phyloP scores from a whole-genome alignment of 2,888 invertebrate genomes.

The Cerceris rybyensis region DNA sequence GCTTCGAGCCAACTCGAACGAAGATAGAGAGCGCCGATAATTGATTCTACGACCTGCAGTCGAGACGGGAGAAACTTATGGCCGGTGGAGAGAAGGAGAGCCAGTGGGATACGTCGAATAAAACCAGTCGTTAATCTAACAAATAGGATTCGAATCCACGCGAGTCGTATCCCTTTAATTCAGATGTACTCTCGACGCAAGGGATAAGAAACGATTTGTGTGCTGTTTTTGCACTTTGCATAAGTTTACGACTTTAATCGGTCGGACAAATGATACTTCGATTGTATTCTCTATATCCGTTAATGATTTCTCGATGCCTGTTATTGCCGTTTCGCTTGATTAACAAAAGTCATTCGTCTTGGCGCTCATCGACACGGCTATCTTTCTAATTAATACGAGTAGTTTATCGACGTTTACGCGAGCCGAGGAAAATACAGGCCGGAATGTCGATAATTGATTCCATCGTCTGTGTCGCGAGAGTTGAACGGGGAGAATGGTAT shows the following conservation, averaged over 20 bases:
- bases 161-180: constrained; percentile 29
- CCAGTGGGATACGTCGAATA: constrained; percentile 7
- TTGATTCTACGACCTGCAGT: constrained; percentile 57
- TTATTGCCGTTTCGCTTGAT: constrained; percentile 5
- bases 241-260: constrained; percentile 31
- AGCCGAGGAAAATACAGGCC: constrained; percentile 11
- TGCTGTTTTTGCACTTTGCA: constrained; percentile 2
- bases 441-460: constrained; percentile 52
- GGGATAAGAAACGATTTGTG: neutral
- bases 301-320: neutral
- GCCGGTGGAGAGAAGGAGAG: neutral
- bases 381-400: constrained; percentile 38
- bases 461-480: constrained; percentile 45
- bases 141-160: constrained; percentile 18
- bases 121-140: constrained; percentile 38
- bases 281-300: neutral
- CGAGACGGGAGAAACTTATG: constrained; percentile 12
- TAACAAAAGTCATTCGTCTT: constrained; percentile 3
- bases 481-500: constrained; percentile 28
- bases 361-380: neutral
- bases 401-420: constrained; percentile 22
- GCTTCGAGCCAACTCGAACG: constrained; percentile 3
- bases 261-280: neutral
- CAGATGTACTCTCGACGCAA: constrained; percentile 12
- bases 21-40: constrained; percentile 61